A percentile compares a stretch with the other conserved stretches of the same genome.
These are phyloP conservation scores for Sarcophaga bullata DNA, from an alignment of 1,140 invertebrate species.

Conservation along the genomic window DNA sequence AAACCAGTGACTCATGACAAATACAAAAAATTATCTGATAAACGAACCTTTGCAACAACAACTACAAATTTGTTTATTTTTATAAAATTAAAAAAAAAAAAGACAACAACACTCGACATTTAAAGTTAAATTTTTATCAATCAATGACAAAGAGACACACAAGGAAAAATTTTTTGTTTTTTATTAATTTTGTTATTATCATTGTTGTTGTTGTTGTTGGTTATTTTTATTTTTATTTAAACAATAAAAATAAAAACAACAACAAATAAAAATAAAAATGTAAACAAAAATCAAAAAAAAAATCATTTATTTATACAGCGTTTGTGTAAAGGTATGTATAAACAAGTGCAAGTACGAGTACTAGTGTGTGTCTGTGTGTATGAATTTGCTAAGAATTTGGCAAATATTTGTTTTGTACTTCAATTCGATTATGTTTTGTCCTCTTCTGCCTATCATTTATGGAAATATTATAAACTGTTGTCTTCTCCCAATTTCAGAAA, in stretches of 20 bases:
- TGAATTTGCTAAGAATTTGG: neutral
- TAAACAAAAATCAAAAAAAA: neutral
- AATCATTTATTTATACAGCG: neutral
- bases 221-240: neutral
- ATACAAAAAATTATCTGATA: neutral
- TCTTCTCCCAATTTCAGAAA: neutral
- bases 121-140: conserved; percentile 4
- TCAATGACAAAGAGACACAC: neutral
- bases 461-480: neutral
- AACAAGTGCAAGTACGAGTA: neutral
- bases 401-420: conserved; percentile 1
- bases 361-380: neutral
- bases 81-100: neutral
- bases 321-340: neutral
- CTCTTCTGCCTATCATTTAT: neutral
- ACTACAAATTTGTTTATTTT: neutral
- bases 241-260: no score
- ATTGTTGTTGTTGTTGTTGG: conserved; percentile 5
- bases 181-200: neutral
- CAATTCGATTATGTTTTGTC: neutral
- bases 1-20: neutral
- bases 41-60: neutral
- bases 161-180: no score
- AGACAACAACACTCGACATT: neutral
- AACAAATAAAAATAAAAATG: neutral